These are phyloP conservation scores for Sebastes elongatus DNA, from an alignment of 2,797 vertebrate species.

Conservation along the genomic window DNA sequence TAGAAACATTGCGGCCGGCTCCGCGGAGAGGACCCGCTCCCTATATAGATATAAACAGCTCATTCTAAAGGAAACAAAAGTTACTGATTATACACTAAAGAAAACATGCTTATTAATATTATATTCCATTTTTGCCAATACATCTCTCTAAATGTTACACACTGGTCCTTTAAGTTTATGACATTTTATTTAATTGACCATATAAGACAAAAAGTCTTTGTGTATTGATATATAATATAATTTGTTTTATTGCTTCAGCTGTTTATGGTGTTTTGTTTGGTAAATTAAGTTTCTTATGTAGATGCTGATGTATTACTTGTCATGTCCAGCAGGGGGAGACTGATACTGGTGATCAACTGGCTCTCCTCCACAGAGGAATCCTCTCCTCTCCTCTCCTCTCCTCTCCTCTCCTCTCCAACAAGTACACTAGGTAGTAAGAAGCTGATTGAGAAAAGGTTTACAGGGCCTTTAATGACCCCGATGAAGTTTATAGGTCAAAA, in stretches of 20 bases:
- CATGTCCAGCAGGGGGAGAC: constrained; percentile 59
- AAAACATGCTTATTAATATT: too few species aligned
- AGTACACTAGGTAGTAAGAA: neutral
- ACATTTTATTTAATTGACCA: neutral
- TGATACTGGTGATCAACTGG: constrained; percentile 24
- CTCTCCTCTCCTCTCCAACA: neutral
- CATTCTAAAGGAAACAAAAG: too few species aligned
- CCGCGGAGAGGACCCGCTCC: too few species aligned
- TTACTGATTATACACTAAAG: too few species aligned
- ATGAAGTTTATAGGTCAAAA: neutral
- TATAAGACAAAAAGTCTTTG: neutral
- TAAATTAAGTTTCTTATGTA: neutral
- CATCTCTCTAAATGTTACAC: too few species aligned
- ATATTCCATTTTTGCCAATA: too few species aligned
- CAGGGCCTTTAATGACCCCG: neutral
- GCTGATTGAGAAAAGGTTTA: neutral
- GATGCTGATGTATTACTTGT: constrained; percentile 1
- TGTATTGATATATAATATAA: neutral
- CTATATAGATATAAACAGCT: too few species aligned
- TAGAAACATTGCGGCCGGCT: too few species aligned
- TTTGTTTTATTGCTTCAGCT: neutral
- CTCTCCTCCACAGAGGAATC: neutral
- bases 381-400: neutral
- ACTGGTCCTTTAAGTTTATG: too few species aligned
- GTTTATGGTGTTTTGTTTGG: neutral